Evolutionary conservation across 2,888 invertebrate species (phyloP).

Genomic region (Psococerastis gibbosa): DNA sequence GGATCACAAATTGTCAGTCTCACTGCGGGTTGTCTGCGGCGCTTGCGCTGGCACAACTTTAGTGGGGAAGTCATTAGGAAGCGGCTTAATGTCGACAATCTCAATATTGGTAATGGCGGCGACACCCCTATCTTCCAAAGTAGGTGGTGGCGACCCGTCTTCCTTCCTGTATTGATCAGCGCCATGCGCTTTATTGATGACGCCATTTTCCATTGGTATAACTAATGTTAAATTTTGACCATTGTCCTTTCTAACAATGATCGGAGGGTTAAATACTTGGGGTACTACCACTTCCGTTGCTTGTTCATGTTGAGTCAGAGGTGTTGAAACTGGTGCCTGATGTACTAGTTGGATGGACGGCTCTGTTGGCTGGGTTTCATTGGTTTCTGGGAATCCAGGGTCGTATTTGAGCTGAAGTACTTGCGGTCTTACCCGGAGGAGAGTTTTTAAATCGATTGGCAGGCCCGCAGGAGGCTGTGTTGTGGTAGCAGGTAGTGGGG

Average conservation of each 20-base stretch:
- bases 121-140: background rate
- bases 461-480: background rate
- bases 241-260: background rate
- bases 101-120: slow-evolving; percentile 8
- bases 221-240: background rate
- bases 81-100: slow-evolving; percentile 5
- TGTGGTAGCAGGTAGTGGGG: background rate
- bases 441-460: background rate
- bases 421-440: background rate
- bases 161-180: slow-evolving; percentile 1
- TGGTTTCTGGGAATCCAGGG: background rate
- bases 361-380: background rate
- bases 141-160: background rate
- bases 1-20: no score
- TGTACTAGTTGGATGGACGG: background rate
- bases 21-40: no score
- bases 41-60: no score
- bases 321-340: background rate
- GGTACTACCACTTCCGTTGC: background rate
- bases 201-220: slow-evolving; percentile 3
- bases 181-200: slow-evolving; percentile 6
- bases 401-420: background rate
- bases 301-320: background rate
- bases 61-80: no score
- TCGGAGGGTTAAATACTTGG: background rate